Percentiles rank a stretch among this genome's conserved stretches.
Conservation (phyloP, 2,797 vertebrate species). For the Premnoplex brunnescens region DNA sequence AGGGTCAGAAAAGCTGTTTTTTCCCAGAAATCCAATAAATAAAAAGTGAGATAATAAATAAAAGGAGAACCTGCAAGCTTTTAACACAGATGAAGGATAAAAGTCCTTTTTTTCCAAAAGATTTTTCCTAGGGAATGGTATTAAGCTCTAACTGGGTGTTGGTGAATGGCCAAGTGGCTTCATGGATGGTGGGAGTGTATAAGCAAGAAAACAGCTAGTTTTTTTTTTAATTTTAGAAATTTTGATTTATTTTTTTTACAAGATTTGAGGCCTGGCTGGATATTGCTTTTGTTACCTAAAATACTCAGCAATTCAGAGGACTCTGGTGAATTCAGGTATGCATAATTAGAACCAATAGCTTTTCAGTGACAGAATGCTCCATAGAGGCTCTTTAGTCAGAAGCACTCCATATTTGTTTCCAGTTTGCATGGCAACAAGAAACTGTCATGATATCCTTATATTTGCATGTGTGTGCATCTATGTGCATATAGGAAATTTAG, state of each 20-base stretch:
- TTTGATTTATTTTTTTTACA: not conserved
- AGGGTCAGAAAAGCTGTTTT: not conserved
- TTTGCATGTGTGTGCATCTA: not conserved
- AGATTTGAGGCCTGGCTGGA: not conserved
- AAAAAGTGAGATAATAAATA: not conserved
- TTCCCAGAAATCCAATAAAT: not conserved
- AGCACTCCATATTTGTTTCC: not conserved
- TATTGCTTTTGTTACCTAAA: not conserved
- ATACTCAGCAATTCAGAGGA: not conserved
- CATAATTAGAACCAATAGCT: not conserved
- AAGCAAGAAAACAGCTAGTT: not conserved
- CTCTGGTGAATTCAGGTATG: not conserved
- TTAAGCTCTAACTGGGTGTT: not conserved
- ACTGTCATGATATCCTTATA: not conserved
- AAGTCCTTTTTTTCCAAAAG: not conserved
- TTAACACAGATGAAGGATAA: not conserved
- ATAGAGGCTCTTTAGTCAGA: not conserved
- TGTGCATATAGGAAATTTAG: not conserved
- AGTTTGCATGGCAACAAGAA: conserved; percentile 4
- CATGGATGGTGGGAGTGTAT: not conserved
- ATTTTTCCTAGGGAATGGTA: not conserved
- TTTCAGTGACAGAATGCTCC: not conserved
- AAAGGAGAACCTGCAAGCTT: not conserved
- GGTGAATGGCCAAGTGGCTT: not conserved
- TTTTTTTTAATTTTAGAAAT: not conserved